Evolutionary conservation across 2,797 vertebrate genomes (phyloP).

Genomic region (Enteromius afrohamiltoni): DNA sequence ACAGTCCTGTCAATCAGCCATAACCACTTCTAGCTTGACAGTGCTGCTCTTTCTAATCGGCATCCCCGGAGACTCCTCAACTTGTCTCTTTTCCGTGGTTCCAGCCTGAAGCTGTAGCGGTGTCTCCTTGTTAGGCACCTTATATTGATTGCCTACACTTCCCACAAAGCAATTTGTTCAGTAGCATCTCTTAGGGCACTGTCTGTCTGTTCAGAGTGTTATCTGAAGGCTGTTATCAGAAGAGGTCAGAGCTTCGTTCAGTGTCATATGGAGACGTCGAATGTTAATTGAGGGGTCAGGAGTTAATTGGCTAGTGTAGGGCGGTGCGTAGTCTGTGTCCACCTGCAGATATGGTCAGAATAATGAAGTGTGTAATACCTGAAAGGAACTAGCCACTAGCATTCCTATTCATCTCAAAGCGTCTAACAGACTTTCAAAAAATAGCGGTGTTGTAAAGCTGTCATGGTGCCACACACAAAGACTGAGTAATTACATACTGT

Average conservation of each 20-base stretch:
- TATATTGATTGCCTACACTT: conserved; percentile 54
- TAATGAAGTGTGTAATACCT: conserved; percentile 5
- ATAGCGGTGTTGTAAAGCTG: neutral
- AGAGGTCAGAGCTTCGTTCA: conserved; percentile 18
- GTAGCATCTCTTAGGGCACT: conserved; percentile 34
- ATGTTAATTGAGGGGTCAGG: conserved; percentile 37
- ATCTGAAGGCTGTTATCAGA: conserved; percentile 46
- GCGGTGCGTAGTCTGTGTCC: neutral
- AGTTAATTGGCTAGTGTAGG: conserved; percentile 34
- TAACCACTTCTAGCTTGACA: neutral
- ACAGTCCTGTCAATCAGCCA: conserved; percentile 12
- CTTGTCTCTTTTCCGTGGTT: conserved; percentile 21
- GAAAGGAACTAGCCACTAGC: neutral
- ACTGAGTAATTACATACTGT: neutral
- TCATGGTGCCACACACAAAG: conserved; percentile 1
- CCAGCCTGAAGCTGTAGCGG: conserved; percentile 24
- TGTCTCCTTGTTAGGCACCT: conserved; percentile 47
- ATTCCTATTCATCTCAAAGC: neutral
- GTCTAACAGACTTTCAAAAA: neutral
- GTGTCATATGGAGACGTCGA: conserved; percentile 23
- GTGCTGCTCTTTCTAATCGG: conserved; percentile 28
- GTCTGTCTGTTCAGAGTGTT: conserved; percentile 33
- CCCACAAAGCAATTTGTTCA: conserved; percentile 52
- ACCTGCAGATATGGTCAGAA: neutral
- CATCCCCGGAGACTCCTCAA: conserved; percentile 38